Percentiles rank a stretch among this genome's conserved stretches.
Conservation (phyloP, 2,113 vertebrate genomes). For the Cervus canadensis region DNA sequence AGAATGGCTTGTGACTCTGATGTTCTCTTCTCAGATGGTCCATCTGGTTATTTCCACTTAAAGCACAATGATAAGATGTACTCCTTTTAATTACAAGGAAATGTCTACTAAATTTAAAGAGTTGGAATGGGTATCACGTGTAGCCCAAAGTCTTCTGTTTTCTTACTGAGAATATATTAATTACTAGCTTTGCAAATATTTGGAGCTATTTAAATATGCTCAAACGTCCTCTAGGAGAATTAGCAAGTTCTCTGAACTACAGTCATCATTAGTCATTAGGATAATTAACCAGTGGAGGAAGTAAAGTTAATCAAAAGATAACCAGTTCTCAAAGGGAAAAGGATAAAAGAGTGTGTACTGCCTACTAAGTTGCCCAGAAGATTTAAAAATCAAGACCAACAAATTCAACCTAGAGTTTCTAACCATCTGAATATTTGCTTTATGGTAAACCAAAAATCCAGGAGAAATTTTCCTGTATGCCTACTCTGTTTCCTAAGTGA, state of each 20-base stretch:
- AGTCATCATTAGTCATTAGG: conserved; percentile 31
- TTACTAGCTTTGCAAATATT: conserved; percentile 11
- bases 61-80: not conserved
- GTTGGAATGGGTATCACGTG: not conserved
- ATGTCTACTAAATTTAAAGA: not conserved
- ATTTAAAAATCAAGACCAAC: conserved; percentile 13
- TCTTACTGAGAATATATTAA: conserved; percentile 41
- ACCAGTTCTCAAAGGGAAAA: conserved; percentile 37
- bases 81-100: conserved; percentile 17
- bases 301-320: conserved; percentile 53
- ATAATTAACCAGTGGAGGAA: conserved; percentile 58
- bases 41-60: not conserved
- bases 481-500: not conserved
- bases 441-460: not conserved
- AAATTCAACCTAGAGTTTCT: conserved; percentile 28
- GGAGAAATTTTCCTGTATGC: not conserved
- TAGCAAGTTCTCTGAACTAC: not conserved
- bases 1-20: not conserved
- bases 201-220: conserved; percentile 41
- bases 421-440: conserved; percentile 15
- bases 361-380: not conserved
- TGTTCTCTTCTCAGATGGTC: not conserved
- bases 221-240: conserved; percentile 53
- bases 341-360: not conserved
- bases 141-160: conserved; percentile 6